These are phyloP conservation scores for Linyphia triangularis DNA, from an alignment of 2,888 invertebrate genomes.

Conservation along the genomic window DNA sequence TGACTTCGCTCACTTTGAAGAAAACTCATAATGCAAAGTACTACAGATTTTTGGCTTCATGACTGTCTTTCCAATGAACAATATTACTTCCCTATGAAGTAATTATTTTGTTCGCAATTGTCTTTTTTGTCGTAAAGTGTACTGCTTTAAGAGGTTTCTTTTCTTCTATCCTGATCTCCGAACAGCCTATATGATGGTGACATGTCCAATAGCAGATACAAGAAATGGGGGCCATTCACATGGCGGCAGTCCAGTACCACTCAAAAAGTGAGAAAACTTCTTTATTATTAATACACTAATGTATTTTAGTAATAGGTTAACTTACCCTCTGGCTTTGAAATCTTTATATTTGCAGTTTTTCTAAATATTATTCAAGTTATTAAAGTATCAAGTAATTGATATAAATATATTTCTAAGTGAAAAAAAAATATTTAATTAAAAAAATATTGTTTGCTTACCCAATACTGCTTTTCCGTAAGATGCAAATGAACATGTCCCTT, in stretches of 20 bases:
- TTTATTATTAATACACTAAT: too few relatives aligned
- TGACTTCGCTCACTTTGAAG: too few relatives aligned
- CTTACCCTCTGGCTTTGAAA: not conserved
- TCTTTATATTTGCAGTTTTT: not conserved
- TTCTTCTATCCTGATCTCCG: constrained; percentile 79
- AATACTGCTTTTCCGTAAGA: not conserved
- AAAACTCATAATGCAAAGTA: too few relatives aligned
- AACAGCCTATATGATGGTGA: constrained; percentile 99
- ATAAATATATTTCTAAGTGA: not conserved
- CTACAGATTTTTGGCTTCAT: too few relatives aligned
- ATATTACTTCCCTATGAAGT: too few relatives aligned
- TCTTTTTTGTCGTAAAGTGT: constrained; percentile 14
- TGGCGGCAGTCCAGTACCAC: constrained; percentile 93
- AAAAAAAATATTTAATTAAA: not conserved
- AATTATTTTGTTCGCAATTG: too few relatives aligned
- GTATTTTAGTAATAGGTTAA: too few relatives aligned
- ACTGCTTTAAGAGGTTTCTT: constrained; percentile 43
- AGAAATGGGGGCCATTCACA: constrained; percentile 89
- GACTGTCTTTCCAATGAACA: too few relatives aligned
- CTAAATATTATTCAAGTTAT: not conserved
- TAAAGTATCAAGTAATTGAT: not conserved
- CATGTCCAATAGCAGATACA: constrained; percentile 95
- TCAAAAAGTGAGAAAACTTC: constrained; percentile 91
- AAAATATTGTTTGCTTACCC: not conserved
- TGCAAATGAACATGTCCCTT: not conserved